Percentiles rank a stretch among this genome's conserved stretches.
Evolutionary conservation across 37 sponge, comb jelly and placozoan genomes (phyloP).

Genomic region (Theonella swinhoei): DNA sequence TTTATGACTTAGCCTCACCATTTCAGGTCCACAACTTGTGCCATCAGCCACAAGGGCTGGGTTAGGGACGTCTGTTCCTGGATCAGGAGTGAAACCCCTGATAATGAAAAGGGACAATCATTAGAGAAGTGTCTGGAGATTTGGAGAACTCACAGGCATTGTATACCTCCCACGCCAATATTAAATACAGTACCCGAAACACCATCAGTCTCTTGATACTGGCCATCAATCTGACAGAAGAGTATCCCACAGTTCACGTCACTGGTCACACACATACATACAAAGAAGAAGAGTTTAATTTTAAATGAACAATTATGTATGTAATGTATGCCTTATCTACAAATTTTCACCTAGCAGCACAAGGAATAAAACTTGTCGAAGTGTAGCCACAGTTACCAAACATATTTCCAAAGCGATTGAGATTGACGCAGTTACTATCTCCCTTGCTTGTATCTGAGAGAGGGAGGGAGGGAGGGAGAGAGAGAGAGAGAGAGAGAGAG

Average conservation of each 20-base stretch:
- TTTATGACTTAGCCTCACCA: background rate
- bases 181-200: no score
- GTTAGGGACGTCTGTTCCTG: background rate
- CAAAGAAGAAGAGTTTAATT: no score
- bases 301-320: no score
- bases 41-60: conserved; percentile 51
- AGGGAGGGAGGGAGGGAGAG: background rate
- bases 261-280: conserved; percentile 11
- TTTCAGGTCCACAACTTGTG: conserved; percentile 30
- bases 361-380: background rate
- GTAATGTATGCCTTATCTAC: no score
- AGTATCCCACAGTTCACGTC: no score
- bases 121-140: background rate
- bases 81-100: conserved; percentile 22
- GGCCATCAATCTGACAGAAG: no score
- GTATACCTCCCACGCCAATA: background rate
- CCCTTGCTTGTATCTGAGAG: background rate
- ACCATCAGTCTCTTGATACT: no score
- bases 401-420: background rate
- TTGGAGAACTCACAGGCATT: background rate
- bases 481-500: background rate
- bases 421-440: background rate
- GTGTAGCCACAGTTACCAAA: conserved; percentile 23
- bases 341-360: background rate
- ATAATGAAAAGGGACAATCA: no score